These are phyloP conservation scores for Calidris pugnax DNA, from an alignment of 2,113 vertebrate species.

Conservation along the genomic window DNA sequence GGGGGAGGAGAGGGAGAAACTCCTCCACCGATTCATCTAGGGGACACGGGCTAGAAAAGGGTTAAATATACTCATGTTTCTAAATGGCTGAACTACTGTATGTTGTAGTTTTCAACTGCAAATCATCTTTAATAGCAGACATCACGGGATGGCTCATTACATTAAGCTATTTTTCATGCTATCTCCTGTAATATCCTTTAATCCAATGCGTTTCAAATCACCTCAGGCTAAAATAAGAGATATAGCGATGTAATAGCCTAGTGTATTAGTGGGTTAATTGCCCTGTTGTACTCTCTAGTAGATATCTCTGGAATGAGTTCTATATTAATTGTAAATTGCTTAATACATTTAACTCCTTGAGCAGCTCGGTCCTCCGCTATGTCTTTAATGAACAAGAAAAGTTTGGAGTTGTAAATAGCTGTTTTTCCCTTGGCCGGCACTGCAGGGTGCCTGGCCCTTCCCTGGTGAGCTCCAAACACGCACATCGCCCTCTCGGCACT, in stretches of 20 bases:
- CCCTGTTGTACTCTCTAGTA: slow-evolving; percentile 85
- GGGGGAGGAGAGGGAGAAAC: neutral
- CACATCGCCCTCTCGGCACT: neutral
- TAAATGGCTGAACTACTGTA: slow-evolving; percentile 83
- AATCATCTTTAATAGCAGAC: slow-evolving; percentile 88
- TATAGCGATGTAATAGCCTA: slow-evolving; percentile 86
- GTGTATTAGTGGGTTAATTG: slow-evolving; percentile 90
- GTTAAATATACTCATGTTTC: slow-evolving; percentile 72
- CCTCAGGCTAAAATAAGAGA: slow-evolving; percentile 87
- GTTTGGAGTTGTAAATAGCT: slow-evolving; percentile 51
- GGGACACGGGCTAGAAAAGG: slow-evolving; percentile 53
- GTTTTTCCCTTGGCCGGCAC: neutral
- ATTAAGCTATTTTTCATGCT: slow-evolving; percentile 89
- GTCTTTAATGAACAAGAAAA: slow-evolving; percentile 36
- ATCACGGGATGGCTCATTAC: slow-evolving; percentile 87
- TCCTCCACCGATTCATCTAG: neutral
- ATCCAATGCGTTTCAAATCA: slow-evolving; percentile 88
- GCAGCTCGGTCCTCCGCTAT: neutral
- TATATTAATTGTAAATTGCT: slow-evolving; percentile 86
- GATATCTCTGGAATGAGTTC: slow-evolving; percentile 84
- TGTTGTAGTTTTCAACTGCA: slow-evolving; percentile 87
- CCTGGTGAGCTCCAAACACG: fast-evolving
- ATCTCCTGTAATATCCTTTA: slow-evolving; percentile 89
- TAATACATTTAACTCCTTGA: slow-evolving; percentile 83
- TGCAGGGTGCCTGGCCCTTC: neutral